phyloP scores from a whole-genome alignment of 2,113 vertebrate species.

The Leptocoma aspasia region DNA sequence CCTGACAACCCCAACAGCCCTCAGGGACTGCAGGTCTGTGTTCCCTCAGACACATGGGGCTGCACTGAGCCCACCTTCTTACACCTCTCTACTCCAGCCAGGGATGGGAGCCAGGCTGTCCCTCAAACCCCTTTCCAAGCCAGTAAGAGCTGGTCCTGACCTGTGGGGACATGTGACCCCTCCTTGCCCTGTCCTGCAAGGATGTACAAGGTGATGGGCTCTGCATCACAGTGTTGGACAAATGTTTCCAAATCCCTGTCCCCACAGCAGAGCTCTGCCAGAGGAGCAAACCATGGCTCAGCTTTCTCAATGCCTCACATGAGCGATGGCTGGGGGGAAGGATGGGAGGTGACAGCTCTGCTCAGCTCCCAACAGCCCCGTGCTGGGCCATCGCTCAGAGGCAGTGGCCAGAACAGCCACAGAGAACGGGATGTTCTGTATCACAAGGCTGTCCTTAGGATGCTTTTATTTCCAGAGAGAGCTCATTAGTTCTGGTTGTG shows the following conservation, averaged over 20 bases:
- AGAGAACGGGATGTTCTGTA: slow-evolving; percentile 7
- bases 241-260: neutral
- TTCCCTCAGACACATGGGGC: neutral
- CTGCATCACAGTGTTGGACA: neutral
- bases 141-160: neutral
- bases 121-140: neutral
- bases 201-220: neutral
- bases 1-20: neutral
- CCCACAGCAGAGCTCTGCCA: neutral
- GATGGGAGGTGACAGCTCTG: neutral
- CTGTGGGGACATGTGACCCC: accelerated
- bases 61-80: neutral
- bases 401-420: neutral
- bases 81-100: neutral
- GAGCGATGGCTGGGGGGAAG: neutral
- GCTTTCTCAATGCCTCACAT: neutral
- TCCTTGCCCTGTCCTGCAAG: accelerated
- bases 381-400: neutral
- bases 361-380: neutral
- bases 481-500: slow-evolving; percentile 59
- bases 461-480: slow-evolving; percentile 59
- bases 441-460: slow-evolving; percentile 13
- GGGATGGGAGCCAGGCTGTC: neutral
- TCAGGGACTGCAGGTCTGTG: neutral
- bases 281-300: neutral